A percentile compares a stretch with the other conserved stretches of the same genome.
These are phyloP conservation scores for Papilio xuthus DNA, from an alignment of 1,140 invertebrate genomes.

Conservation along the genomic window DNA sequence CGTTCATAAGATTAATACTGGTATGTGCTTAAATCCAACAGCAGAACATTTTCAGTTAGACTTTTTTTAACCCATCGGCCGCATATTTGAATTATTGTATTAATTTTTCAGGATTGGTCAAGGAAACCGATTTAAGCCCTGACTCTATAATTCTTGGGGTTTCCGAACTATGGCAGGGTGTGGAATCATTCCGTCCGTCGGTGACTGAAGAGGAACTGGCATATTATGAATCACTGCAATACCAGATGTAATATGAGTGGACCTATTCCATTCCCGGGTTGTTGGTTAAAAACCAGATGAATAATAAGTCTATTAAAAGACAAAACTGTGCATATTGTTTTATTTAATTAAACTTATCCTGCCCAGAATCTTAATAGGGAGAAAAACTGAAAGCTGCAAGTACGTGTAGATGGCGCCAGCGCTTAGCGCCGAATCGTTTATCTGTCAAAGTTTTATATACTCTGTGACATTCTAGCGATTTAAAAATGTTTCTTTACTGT, in stretches of 20 bases:
- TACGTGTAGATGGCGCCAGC: too few species aligned
- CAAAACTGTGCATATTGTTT: neutral
- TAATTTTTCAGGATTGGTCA: constrained; percentile 60
- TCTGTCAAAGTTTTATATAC: too few species aligned
- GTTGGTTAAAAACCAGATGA: too few species aligned
- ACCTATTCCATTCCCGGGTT: neutral
- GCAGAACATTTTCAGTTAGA: neutral
- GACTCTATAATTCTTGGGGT: constrained; percentile 67
- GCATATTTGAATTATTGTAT: neutral
- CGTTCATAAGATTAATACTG: constrained; percentile 54
- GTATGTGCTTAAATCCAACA: constrained; percentile 43
- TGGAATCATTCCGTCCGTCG: constrained; percentile 69
- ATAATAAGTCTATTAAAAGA: neutral
- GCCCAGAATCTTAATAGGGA: too few species aligned
- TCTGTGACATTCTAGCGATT: too few species aligned
- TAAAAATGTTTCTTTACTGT: too few species aligned
- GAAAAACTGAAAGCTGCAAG: too few species aligned
- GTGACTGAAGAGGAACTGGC: constrained; percentile 71
- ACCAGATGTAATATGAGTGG: constrained; percentile 55
- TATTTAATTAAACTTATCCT: neutral
- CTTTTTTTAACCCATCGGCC: neutral
- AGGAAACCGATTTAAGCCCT: constrained; percentile 67
- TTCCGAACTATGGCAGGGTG: constrained; percentile 63
- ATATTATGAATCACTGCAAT: constrained; percentile 73
- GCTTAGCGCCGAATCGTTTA: too few species aligned